These are phyloP conservation scores for Megalurothrips usitatus DNA, from an alignment of 2,888 invertebrate genomes.

Conservation along the genomic window DNA sequence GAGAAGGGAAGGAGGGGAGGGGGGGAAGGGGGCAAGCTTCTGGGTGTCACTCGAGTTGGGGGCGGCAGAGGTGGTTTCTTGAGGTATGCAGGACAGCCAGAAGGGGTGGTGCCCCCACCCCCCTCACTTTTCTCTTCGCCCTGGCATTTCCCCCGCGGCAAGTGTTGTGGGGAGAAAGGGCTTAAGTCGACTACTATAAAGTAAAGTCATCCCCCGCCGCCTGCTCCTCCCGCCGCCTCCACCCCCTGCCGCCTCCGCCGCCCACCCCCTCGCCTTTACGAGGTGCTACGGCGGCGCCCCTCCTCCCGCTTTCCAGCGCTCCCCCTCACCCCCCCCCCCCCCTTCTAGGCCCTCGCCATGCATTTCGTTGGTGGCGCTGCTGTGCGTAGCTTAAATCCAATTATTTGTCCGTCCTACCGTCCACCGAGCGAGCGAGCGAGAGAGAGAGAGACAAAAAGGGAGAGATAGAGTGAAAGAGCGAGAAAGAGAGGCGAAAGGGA, in stretches of 20 bases:
- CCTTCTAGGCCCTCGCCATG: not conserved
- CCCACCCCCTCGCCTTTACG: not conserved
- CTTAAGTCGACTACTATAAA: not conserved
- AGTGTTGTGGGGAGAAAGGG: not conserved
- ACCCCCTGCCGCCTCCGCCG: not conserved
- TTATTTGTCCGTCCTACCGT: not conserved
- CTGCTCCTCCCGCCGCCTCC: not conserved
- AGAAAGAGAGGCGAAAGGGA: not conserved
- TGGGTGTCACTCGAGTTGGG: too few relatives aligned
- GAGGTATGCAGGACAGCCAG: not conserved
- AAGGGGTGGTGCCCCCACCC: not conserved
- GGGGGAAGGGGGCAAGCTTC: not conserved
- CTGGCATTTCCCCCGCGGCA: constrained; percentile 4
- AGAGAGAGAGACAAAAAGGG: not conserved
- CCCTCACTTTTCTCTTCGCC: not conserved
- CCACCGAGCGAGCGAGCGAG: not conserved
- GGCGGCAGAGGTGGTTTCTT: not conserved
- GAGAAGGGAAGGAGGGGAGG: not conserved
- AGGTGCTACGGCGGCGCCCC: not conserved
- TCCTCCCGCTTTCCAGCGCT: not conserved
- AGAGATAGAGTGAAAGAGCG: not conserved
- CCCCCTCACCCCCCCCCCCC: not conserved
- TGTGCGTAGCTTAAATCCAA: not conserved
- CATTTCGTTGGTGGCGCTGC: too few relatives aligned
- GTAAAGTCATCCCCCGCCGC: not conserved